phyloP scores from a whole-genome alignment of 2,113 vertebrate genomes.

The Apeltes quadracus region DNA sequence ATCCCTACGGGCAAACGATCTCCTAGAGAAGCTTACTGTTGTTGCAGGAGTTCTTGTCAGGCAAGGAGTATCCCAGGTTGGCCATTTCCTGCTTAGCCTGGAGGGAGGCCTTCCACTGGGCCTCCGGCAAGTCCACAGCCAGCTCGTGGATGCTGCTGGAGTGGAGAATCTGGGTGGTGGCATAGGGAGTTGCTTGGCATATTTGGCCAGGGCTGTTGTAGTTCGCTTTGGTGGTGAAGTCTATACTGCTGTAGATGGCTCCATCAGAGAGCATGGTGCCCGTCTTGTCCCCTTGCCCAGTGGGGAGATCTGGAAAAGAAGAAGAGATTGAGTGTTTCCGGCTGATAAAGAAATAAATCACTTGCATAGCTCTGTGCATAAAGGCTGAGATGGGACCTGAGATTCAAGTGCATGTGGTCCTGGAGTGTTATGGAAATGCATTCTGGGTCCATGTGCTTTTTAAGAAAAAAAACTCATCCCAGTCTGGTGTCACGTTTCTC shows the following conservation, averaged over 20 bases:
- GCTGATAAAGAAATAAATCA: neutral
- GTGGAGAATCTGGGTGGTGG: conserved; percentile 97
- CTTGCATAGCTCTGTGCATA: neutral
- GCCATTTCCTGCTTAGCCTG: conserved; percentile 96
- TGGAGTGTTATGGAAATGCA: conserved; percentile 2
- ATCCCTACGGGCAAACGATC: neutral
- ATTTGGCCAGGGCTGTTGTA: conserved; percentile 95
- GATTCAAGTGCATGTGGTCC: neutral
- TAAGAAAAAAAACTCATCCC: conserved; percentile 13
- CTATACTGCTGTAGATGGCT: conserved; percentile 99
- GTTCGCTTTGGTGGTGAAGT: conserved; percentile 96
- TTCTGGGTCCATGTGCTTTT: conserved; percentile 10
- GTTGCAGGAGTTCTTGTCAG: conserved; percentile 97
- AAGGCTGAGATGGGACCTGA: neutral
- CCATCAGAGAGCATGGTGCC: conserved; percentile 98
- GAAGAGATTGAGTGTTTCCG: neutral
- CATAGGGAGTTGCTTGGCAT: conserved; percentile 95
- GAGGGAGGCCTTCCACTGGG: conserved; percentile 95
- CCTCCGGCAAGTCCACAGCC: conserved; percentile 94
- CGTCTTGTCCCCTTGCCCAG: conserved; percentile 91
- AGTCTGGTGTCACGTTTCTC: neutral
- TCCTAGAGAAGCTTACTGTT: conserved; percentile 85
- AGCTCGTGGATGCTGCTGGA: conserved; percentile 98
- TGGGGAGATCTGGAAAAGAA: conserved; percentile 84
- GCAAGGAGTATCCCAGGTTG: conserved; percentile 93